phyloP scores from a whole-genome alignment of 2,797 vertebrate genomes.

The Euthynnus affinis region DNA sequence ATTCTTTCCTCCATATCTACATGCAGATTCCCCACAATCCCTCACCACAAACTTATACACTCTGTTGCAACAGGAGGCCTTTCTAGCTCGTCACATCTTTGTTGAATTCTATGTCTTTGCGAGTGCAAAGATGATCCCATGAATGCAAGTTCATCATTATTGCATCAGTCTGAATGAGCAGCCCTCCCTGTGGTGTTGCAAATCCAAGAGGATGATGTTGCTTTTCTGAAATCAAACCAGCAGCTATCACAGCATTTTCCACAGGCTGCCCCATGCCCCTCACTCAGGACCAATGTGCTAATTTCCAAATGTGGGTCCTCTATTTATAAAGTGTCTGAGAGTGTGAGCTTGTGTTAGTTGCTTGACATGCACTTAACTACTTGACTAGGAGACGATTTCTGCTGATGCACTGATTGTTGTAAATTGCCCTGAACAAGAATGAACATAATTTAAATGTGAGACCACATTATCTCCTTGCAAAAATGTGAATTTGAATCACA shows the following conservation, averaged over 20 bases:
- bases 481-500: not conserved
- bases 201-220: conserved; percentile 17
- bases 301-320: conserved; percentile 55
- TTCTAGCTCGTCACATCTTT: conserved; percentile 28
- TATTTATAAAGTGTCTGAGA: conserved; percentile 50
- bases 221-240: conserved; percentile 47
- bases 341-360: conserved; percentile 6
- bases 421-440: not conserved
- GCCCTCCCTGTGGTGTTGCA: conserved; percentile 44
- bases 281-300: not conserved
- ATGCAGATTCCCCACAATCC: conserved; percentile 2
- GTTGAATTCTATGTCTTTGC: conserved; percentile 29
- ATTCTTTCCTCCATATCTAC: not conserved
- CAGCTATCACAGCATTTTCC: conserved; percentile 28
- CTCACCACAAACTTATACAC: not conserved
- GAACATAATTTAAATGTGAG: not conserved
- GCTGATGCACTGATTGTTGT: not conserved
- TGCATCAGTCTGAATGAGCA: conserved; percentile 43
- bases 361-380: not conserved
- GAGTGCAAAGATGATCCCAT: not conserved
- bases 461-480: not conserved
- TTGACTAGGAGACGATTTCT: not conserved
- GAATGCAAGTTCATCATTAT: conserved; percentile 23
- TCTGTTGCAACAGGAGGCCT: conserved; percentile 31
- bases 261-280: conserved; percentile 13